These are phyloP conservation scores for Kryptolebias marmoratus DNA, from an alignment of 2,113 vertebrate genomes.

Conservation along the genomic window DNA sequence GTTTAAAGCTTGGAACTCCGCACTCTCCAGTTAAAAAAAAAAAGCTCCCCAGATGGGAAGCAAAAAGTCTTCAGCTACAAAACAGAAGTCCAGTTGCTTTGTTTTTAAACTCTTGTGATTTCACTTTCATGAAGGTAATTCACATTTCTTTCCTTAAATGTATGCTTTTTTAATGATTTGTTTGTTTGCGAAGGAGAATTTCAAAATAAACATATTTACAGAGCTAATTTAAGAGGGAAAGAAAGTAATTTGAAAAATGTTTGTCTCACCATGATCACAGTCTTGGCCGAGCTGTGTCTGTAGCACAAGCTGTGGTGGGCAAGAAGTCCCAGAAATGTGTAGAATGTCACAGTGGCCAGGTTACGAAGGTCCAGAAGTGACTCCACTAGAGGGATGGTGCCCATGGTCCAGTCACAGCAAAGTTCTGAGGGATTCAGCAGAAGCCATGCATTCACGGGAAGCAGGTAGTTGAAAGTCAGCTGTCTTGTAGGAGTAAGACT, in stretches of 20 bases:
- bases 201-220: not conserved
- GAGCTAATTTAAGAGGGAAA: not conserved
- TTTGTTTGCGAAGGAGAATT: not conserved
- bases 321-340: conserved; percentile 85
- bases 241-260: not conserved
- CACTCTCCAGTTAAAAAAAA: too few species aligned
- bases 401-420: conserved; percentile 99
- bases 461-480: conserved; percentile 97
- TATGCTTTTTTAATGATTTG: not conserved
- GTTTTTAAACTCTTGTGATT: too few species aligned
- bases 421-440: conserved; percentile 95
- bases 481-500: conserved; percentile 91
- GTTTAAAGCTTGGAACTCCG: too few species aligned
- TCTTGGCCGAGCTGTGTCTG: conserved; percentile 89
- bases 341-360: conserved; percentile 90
- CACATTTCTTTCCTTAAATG: not conserved
- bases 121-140: too few species aligned
- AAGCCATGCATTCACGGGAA: conserved; percentile 97
- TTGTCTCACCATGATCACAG: conserved; percentile 92
- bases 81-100: too few species aligned
- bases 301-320: conserved; percentile 88
- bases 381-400: conserved; percentile 95
- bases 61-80: too few species aligned
- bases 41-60: too few species aligned
- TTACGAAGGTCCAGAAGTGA: conserved; percentile 90